These are phyloP conservation scores for Pleuronectes platessa DNA, from an alignment of 2,113 vertebrate species.

Conservation along the genomic window DNA sequence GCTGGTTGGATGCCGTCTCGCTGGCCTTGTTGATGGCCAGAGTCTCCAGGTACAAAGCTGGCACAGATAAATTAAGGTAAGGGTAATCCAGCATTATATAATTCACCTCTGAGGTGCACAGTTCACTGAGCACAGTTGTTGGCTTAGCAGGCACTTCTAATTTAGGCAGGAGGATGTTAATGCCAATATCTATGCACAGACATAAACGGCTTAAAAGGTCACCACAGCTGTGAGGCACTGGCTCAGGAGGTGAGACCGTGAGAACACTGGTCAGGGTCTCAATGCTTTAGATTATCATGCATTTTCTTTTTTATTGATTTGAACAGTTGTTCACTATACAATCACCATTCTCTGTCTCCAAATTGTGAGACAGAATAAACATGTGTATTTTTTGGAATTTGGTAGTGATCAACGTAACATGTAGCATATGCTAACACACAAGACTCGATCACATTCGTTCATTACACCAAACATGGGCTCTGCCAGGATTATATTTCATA, in stretches of 20 bases:
- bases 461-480: too few species aligned
- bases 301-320: constrained; percentile 42
- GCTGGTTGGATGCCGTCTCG: constrained; percentile 90
- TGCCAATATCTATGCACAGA: constrained; percentile 79
- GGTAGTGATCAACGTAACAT: neutral
- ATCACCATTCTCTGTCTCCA: neutral
- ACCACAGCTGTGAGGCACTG: constrained; percentile 34
- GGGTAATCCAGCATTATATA: constrained; percentile 76
- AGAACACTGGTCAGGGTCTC: constrained; percentile 11
- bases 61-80: constrained; percentile 91
- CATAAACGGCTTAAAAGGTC: constrained; percentile 81
- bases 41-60: constrained; percentile 90
- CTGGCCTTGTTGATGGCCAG: constrained; percentile 92
- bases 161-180: constrained; percentile 71
- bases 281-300: constrained; percentile 37
- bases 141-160: constrained; percentile 63
- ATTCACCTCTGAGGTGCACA: constrained; percentile 53
- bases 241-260: constrained; percentile 32
- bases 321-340: constrained; percentile 18
- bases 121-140: constrained; percentile 57
- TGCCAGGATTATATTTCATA: too few species aligned
- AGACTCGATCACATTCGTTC: neutral
- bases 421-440: neutral
- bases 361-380: constrained; percentile 1
- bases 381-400: constrained; percentile 5